Base-by-base conservation (phyloP, 92 coral and sea anemone genomes). In the Bergia sp. region DNA sequence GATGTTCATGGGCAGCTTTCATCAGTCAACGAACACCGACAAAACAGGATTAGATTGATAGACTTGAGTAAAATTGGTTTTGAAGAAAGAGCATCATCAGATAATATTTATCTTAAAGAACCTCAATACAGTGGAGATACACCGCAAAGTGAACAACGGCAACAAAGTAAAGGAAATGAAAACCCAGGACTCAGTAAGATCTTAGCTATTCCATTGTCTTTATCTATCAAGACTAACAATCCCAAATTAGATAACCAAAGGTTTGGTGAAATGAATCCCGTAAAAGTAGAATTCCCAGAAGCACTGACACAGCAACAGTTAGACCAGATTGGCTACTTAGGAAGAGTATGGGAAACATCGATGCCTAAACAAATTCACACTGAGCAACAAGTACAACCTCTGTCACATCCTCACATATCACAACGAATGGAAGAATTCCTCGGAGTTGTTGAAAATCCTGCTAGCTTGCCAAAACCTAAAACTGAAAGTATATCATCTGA, bases 281-380 rank as follows among this genome's bases (percentile, higher is more conserved):
- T 64, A 20, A 82, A 65, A 82, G 20, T 47, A 21, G 78, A 43
- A 8, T 20, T 44, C 10, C 78, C 77, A 18, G 76, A 83, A 44
- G 61, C 41, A 15, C 53, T 83, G n/a, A 83, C 43, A 41, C 41
- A 44, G 40, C 61, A 67, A 37, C 75, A 64, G 57, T 10, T 83
- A 23, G 41, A 83, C 37, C 0, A 69, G 4, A 83, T 67, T 43
- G 76, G 65, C 8, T 83, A 83, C 23, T 50, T 83, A 66, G 87
- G 87, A 67, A 23, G 58, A 69, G 39, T n/a, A 4, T 23, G n/a
- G 13, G 50, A 66, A 83, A 1, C 73, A 8, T 40, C 86, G 13
- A 29, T 13, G 2, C 65, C 58, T 21, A 50, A 53, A 49, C 58
- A 45, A 36, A 37, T 45, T 23, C 9, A n/a, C 23, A 12, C 7